Evolutionary conservation across 2,113 vertebrate species (phyloP).

Genomic region (Xiphias gladius): DNA sequence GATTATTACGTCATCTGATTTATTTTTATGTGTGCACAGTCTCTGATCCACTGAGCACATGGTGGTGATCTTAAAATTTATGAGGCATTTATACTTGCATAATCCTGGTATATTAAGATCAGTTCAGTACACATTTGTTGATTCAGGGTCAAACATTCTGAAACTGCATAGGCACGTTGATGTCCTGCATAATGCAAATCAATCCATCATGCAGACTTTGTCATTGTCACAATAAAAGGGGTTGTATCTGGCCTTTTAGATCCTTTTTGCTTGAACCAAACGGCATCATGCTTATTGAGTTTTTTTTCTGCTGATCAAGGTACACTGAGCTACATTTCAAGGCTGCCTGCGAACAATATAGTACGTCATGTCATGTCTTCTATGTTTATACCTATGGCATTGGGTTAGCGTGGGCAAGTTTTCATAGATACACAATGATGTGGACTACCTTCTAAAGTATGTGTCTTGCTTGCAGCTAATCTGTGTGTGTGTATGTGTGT

Average conservation of each 20-base stretch:
- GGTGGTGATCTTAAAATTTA: constrained; percentile 4
- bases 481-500: constrained; percentile 6
- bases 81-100: background rate
- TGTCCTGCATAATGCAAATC: constrained; percentile 30
- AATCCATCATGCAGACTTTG: constrained; percentile 23
- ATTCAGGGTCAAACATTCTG: constrained; percentile 14
- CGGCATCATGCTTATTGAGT: background rate
- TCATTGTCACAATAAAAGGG: background rate
- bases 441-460: constrained; percentile 40
- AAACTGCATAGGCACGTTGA: background rate
- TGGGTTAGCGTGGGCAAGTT: constrained; percentile 21
- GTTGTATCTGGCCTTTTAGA: background rate
- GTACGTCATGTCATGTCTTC: constrained; percentile 6
- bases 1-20: background rate
- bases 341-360: background rate
- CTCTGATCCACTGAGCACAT: background rate
- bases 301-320: background rate
- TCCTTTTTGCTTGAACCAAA: constrained; percentile 14
- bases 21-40: background rate
- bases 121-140: constrained; percentile 15
- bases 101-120: background rate
- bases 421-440: constrained; percentile 24
- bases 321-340: background rate
- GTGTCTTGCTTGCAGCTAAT: constrained; percentile 29
- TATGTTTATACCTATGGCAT: constrained; percentile 32